phyloP scores from a whole-genome alignment of 2,797 vertebrate genomes.

The Aphelocoma californica region DNA sequence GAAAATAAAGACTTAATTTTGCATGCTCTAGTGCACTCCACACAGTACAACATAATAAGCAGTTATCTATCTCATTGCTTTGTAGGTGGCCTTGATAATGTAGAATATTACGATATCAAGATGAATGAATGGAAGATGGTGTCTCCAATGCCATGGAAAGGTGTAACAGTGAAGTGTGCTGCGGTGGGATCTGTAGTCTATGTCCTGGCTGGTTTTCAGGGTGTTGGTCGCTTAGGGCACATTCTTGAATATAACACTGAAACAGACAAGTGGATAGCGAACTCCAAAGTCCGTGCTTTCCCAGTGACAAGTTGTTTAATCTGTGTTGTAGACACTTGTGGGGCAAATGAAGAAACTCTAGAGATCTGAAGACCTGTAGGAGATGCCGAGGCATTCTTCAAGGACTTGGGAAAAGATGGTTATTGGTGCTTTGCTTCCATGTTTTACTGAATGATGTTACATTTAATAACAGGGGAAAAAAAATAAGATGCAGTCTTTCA shows the following conservation, averaged over 20 bases:
- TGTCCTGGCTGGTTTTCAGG: constrained; percentile 94
- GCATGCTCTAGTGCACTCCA: neutral
- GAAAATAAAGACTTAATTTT: neutral
- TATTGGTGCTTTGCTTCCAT: constrained; percentile 57
- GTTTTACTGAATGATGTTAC: constrained; percentile 48
- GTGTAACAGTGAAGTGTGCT: constrained; percentile 94
- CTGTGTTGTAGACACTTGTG: constrained; percentile 96
- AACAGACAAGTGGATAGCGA: constrained; percentile 92
- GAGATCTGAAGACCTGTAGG: constrained; percentile 73
- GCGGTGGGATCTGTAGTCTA: constrained; percentile 91
- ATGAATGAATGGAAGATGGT: constrained; percentile 92
- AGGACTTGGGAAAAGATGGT: constrained; percentile 53
- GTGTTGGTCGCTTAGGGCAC: constrained; percentile 91
- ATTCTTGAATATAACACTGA: constrained; percentile 94
- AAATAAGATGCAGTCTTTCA: constrained; percentile 15
- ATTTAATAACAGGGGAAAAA: neutral
- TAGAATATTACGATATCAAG: constrained; percentile 95
- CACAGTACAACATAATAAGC: neutral
- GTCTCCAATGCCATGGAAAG: constrained; percentile 93
- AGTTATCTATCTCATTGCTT: constrained; percentile 47
- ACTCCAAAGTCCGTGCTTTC: constrained; percentile 93
- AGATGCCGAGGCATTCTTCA: constrained; percentile 8
- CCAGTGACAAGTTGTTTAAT: constrained; percentile 97
- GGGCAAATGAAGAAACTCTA: constrained; percentile 94
- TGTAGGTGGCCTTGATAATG: constrained; percentile 91